These are phyloP conservation scores for Cryptophagus acutangulus DNA, from an alignment of 2,888 invertebrate genomes.

Conservation along the genomic window DNA sequence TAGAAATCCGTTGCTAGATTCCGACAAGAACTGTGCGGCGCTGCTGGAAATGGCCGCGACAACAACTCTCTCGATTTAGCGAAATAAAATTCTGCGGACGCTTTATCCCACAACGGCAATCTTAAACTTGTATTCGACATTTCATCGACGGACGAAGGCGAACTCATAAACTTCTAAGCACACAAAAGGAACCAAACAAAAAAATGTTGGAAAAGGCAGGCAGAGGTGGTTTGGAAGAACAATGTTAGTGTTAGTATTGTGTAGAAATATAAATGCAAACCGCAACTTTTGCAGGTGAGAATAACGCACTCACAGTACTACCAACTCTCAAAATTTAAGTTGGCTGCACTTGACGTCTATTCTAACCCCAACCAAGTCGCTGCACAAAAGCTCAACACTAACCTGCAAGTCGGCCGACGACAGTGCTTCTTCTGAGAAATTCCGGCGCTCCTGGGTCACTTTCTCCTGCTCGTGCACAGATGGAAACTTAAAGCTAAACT, in stretches of 20 bases:
- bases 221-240: conserved; percentile 10
- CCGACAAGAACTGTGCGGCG: conserved; percentile 43
- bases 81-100: conserved; percentile 69
- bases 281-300: no score
- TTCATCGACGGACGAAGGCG: conserved; percentile 52
- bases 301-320: no score
- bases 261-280: conserved; percentile 11
- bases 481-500: conserved; percentile 75
- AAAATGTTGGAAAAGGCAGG: conserved; percentile 9
- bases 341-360: no score
- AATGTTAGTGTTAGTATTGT: conserved; percentile 20
- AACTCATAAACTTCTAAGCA: conserved; percentile 45
- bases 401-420: conserved; percentile 86
- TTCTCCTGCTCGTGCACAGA: conserved; percentile 53
- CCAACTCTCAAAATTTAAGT: no score
- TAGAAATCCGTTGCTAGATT: conserved; percentile 34
- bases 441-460: conserved; percentile 60
- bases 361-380: no score
- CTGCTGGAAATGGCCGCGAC: conserved; percentile 53
- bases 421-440: conserved; percentile 86
- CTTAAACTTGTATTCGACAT: conserved; percentile 48
- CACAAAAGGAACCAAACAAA: conserved; percentile 20
- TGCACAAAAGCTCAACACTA: conserved; percentile 30
- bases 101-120: conserved; percentile 66
- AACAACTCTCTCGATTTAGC: conserved; percentile 66